Evolutionary conservation across 1,140 invertebrate genomes (phyloP), one percentile per base, ranked within the genome.

Genomic region (Bombus soroeensis): DNA sequence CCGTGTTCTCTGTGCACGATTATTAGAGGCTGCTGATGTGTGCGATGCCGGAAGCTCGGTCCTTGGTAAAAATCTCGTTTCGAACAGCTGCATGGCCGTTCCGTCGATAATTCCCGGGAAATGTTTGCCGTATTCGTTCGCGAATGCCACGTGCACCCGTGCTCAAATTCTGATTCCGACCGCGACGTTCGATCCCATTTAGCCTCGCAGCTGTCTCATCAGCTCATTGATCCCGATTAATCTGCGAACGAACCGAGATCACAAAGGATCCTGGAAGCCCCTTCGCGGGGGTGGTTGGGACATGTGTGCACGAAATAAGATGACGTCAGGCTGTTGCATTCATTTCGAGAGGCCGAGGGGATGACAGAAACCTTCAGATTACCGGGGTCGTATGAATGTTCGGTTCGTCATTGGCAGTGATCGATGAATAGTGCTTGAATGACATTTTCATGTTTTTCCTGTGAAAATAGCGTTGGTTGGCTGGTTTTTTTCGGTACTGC

Each of bases 161-260:
- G 70, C 59, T 32, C 68, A 85, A 78, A 85, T 53, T 73, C 37
- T 22, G 77, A 62, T 41, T 59, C 4, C n/a, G 4, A 43, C 28
- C 53, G 34, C 57, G 77, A 73, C 22, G 68, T 37, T 32, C 34
- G 81, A 81, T 87, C 53, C 88, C 77, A 87, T 90, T 90, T 90
- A 82, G 79, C 70, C 70, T 41, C 82, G 62, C 88, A 90, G 88
- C 88, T 90, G 89, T 75, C 88, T 66, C 89, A 64, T 90, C 74
- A 41, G 43, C 39, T 81, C 85, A 81, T 89, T 87, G 88, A 86
- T 89, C 70, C 86, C 81, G 85, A 76, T 81, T 90, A 89, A 90
- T 90, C 76, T 59, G 34, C 28, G 85, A 71, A 75, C 81, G 37
- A 34, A 39, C 43, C 64, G 43, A 57, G 75, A 68, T 82, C 82